Evolutionary conservation across 2,113 vertebrate genomes (phyloP), one percentile per base, ranked within the genome.

Genomic region (Amazona vittata): DNA sequence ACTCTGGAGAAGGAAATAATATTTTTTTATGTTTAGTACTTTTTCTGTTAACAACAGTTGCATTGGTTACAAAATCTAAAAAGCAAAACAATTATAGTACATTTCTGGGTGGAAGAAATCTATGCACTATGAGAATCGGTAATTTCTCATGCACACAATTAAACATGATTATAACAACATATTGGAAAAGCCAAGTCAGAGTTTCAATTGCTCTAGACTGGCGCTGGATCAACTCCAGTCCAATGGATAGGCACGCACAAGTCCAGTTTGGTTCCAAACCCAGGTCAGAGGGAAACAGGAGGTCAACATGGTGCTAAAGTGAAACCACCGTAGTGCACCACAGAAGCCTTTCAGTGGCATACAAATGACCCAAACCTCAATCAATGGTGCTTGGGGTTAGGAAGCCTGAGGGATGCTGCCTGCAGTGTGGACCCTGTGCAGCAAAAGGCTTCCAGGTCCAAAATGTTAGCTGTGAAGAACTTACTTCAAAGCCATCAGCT

Each of bases 1-100:
- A 80, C 74, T 86, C 53, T 0, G 57, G 70, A 93, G 95, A 93
- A 86, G 77, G 79, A 95, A 96, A 96, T 95, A 18, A 94, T 96
- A 96, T 96, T 95, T 94, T 94, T 89, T 5, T 5, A 70, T 9
- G n/a, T 84, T 87, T 10, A 3, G 77, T 13, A 43, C 60, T 53
- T 76, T 91, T 78, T 35, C 89, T 80, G 60, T 43, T 65, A 67
- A 39, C 47, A 18, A 22, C 11, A 44, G 53, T 35, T 39, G 67
- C 1, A 3, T 17, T 25, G 41, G 44, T 29, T 80, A 26, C 41
- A 47, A 75, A 86, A 83, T 53, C 39, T 55, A 76, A 90, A 19
- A 43, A 59, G 57, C 33, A 46, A 86, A 88, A 60, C 12, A 63
- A 76, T 52, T 44, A 19, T 15, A 49, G 57, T 10, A 20, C 3